phyloP scores from a whole-genome alignment of 2,113 vertebrate species.

The Orcinus orca region DNA sequence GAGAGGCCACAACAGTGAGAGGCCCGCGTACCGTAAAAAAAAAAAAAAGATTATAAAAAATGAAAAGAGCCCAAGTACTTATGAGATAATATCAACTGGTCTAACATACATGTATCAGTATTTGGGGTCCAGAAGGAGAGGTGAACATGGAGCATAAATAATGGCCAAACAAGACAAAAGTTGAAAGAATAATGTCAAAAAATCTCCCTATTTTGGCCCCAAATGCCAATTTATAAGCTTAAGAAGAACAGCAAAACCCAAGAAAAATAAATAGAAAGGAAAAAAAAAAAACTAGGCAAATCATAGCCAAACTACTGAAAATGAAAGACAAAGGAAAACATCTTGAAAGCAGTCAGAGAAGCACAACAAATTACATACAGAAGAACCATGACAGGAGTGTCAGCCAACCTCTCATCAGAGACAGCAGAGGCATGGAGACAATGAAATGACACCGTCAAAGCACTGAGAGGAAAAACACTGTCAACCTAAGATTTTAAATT shows the following conservation, averaged over 20 bases:
- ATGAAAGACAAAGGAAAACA: background rate
- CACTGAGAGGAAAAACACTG: background rate
- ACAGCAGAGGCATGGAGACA: background rate
- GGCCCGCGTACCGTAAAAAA: accelerated
- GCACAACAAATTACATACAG: background rate
- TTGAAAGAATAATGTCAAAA: background rate
- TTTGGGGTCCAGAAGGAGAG: background rate
- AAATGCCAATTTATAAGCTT: background rate
- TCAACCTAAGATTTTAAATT: background rate
- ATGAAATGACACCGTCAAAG: background rate
- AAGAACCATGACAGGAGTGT: background rate
- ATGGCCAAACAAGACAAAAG: background rate
- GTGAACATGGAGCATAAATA: background rate
- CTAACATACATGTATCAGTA: background rate
- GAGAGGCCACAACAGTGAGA: too few relatives aligned
- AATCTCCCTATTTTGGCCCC: background rate
- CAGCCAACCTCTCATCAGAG: background rate
- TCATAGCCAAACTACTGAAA: background rate
- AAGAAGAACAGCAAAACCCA: background rate
- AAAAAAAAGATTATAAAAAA: background rate
- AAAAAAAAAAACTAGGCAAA: background rate
- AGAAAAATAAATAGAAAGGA: background rate
- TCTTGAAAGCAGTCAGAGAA: background rate
- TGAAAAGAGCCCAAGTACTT: background rate
- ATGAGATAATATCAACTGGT: background rate